Evolutionary conservation across 2,888 invertebrate species (phyloP).

Genomic region (Amphipoea oculea): DNA sequence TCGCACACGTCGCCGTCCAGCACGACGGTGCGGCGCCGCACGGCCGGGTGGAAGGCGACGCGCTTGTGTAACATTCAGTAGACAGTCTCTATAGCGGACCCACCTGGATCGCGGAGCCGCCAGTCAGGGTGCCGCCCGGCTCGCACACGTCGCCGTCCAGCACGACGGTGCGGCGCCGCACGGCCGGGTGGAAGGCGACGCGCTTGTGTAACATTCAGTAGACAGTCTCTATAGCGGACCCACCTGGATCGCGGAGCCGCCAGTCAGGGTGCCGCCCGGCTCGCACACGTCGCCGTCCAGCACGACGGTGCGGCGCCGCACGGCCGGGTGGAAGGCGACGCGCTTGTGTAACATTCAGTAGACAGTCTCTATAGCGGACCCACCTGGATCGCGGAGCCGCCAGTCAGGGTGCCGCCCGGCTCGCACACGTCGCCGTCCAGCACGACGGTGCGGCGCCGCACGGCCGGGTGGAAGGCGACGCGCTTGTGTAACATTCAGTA

Average conservation of each 20-base stretch:
- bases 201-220: neutral
- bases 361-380: conserved; percentile 77
- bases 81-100: conserved; percentile 78
- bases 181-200: neutral
- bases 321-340: too few relatives aligned
- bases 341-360: too few relatives aligned
- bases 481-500: too few relatives aligned
- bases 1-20: neutral
- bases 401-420: conserved; percentile 97
- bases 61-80: too few relatives aligned
- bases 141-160: neutral
- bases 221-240: conserved; percentile 83
- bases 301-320: too few relatives aligned
- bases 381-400: conserved; percentile 93
- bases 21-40: too few relatives aligned
- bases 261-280: neutral
- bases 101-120: conserved; percentile 46
- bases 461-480: conserved; percentile 87
- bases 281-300: conserved; percentile 1
- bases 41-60: too few relatives aligned
- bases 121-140: neutral
- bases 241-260: conserved; percentile 61
- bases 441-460: conserved; percentile 94
- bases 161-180: too few relatives aligned
- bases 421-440: conserved; percentile 97